Base-by-base conservation (phyloP, 1,140 invertebrate species). In the Caenorhabditis briggsae region DNA sequence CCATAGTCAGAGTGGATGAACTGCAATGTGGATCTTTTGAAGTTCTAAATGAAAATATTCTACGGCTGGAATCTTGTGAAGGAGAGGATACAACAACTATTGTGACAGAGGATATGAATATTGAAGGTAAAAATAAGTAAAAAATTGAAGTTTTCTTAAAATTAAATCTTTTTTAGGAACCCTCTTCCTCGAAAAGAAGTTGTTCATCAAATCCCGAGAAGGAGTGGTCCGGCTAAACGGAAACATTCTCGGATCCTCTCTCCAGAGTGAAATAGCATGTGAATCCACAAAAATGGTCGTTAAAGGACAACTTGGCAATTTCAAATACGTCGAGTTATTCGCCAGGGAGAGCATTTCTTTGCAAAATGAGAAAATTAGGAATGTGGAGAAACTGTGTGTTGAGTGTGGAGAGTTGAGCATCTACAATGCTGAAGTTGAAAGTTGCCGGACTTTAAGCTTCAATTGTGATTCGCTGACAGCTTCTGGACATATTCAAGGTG, bases 281-380 rank as follows among this genome's bases (percentile, higher is more conserved):
- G 84, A 85, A 46, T n/a, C 46, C 12, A 58, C 46, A 3, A 64
- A 65, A 74, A 25, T 78, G 23, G 55, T 58, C 18, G 65, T 85
- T 5, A 25, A 48, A 46, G 84, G 84, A 33, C 84, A 74, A 41
- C 16, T 85, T 6, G 84, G 61, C 14, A 85, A 85, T 46, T 58
- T 85, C 23, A 85, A 85, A 48, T 85, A 70, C 50, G 61, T 85
- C 20, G 84, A 74, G n/a, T 20, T 85, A 18, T 85, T 70, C 25
- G 84, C 84, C 12, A 55, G 65, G 12, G 84, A 85, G 3, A 64
- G 84, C 18, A 70, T 64, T 25, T 55, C 53, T n/a, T n/a, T 85
- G 46, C 50, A 70, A 70, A 50, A 74, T n/a, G 65, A 25, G 20
- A 85, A 56, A 25, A 50, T 78, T 7, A 46, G 70, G 23, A 78